Conservation (phyloP, 2,888 invertebrate species). For the Autographa pulchrina region DNA sequence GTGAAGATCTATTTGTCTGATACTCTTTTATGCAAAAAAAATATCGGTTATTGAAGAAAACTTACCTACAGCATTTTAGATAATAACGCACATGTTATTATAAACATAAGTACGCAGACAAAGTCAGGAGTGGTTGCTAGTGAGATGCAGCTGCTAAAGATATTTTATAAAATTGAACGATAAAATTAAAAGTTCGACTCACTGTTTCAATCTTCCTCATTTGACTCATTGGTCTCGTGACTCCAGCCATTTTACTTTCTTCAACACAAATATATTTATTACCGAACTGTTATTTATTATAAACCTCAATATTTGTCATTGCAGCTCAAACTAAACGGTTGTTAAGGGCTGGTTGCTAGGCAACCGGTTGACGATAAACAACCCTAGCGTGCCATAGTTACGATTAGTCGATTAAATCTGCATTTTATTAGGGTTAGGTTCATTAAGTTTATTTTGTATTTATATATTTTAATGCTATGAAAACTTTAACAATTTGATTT, state of each 20-base stretch:
- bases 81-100: too few relatives aligned
- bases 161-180: not conserved
- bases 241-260: constrained; percentile 68
- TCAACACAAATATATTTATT: constrained; percentile 25
- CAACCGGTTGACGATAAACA: constrained; percentile 52
- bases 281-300: constrained; percentile 25
- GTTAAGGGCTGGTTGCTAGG: constrained; percentile 55
- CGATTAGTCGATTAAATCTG: constrained; percentile 32
- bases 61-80: too few relatives aligned
- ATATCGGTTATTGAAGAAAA: too few relatives aligned
- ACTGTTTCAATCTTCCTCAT: constrained; percentile 82
- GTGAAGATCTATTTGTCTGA: too few relatives aligned
- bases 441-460: constrained; percentile 9
- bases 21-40: too few relatives aligned
- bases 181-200: constrained; percentile 40
- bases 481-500: too few relatives aligned
- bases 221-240: constrained; percentile 80
- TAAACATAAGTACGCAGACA: too few relatives aligned
- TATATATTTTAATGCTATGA: not conserved
- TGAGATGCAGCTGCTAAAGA: too few relatives aligned
- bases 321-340: constrained; percentile 41
- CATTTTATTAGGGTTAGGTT: constrained; percentile 5
- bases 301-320: constrained; percentile 28
- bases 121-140: too few relatives aligned
- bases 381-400: constrained; percentile 46